These are phyloP conservation scores for Gasterosteus aculeatus DNA, from an alignment of 2,113 vertebrate genomes.

Conservation along the genomic window DNA sequence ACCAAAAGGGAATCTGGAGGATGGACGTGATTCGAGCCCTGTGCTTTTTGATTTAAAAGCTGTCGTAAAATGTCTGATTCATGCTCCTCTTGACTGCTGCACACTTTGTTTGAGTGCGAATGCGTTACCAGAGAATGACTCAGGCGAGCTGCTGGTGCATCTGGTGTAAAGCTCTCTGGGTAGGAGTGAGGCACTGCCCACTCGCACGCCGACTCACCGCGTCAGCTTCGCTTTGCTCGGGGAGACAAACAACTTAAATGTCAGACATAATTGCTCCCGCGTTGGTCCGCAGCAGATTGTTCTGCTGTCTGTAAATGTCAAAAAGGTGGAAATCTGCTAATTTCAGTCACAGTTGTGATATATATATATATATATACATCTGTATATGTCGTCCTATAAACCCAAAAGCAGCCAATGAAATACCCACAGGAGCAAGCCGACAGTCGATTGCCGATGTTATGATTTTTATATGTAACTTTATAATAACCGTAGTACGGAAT, in stretches of 20 bases:
- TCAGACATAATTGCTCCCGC: conserved; percentile 35
- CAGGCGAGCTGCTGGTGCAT: background rate
- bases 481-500: background rate
- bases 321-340: background rate
- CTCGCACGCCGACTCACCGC: too few relatives aligned
- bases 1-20: accelerated
- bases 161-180: background rate
- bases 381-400: background rate
- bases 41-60: conserved; percentile 7
- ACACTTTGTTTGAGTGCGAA: conserved; percentile 14
- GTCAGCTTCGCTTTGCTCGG: too few relatives aligned
- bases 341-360: background rate
- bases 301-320: conserved; percentile 10
- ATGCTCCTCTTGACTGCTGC: conserved; percentile 24
- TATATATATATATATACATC: too few relatives aligned
- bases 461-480: background rate
- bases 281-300: conserved; percentile 9
- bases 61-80: background rate
- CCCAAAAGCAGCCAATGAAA: background rate
- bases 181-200: too few relatives aligned
- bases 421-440: background rate
- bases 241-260: conserved; percentile 27
- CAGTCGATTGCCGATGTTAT: background rate
- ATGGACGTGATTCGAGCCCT: background rate
- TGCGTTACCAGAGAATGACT: conserved; percentile 9